phyloP scores from a whole-genome alignment of 2,888 invertebrate species.

The Diploptera punctata region DNA sequence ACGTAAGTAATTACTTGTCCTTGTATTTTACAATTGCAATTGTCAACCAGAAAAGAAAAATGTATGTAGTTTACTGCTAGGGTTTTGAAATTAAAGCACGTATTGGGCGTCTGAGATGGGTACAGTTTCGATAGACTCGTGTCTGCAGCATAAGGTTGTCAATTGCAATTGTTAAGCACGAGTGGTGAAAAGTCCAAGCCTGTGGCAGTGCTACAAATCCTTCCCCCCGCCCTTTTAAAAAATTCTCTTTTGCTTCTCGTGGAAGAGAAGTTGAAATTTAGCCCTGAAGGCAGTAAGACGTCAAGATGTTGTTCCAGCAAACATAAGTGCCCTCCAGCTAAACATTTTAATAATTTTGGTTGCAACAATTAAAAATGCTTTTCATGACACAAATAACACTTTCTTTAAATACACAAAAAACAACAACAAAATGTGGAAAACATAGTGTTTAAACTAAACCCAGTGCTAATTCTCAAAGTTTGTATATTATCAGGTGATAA shows the following conservation, averaged over 20 bases:
- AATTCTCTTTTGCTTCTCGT: neutral
- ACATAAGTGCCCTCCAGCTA: conserved; percentile 29
- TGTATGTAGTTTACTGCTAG: neutral
- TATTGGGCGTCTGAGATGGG: neutral
- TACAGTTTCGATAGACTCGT: neutral
- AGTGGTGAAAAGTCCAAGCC: neutral
- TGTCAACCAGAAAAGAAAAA: neutral
- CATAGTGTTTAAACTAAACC: neutral
- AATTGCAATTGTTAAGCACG: conserved; percentile 3
- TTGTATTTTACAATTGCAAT: conserved; percentile 3
- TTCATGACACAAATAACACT: conserved; percentile 20
- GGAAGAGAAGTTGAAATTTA: neutral
- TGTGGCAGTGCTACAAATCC: conserved; percentile 14
- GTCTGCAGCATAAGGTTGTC: neutral
- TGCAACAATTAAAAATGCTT: conserved; percentile 12
- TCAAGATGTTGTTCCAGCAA: neutral
- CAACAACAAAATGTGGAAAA: conserved; percentile 1
- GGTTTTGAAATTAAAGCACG: neutral
- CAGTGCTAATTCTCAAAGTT: neutral
- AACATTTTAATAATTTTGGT: conserved; percentile 13
- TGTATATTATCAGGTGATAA: conserved; percentile 17
- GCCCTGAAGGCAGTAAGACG: conserved; percentile 12
- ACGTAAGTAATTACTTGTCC: neutral
- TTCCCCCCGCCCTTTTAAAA: too few species aligned
- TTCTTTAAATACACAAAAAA: conserved; percentile 12